Evolutionary conservation across 2,797 vertebrate species (phyloP).

Genomic region (Coreius guichenoti): DNA sequence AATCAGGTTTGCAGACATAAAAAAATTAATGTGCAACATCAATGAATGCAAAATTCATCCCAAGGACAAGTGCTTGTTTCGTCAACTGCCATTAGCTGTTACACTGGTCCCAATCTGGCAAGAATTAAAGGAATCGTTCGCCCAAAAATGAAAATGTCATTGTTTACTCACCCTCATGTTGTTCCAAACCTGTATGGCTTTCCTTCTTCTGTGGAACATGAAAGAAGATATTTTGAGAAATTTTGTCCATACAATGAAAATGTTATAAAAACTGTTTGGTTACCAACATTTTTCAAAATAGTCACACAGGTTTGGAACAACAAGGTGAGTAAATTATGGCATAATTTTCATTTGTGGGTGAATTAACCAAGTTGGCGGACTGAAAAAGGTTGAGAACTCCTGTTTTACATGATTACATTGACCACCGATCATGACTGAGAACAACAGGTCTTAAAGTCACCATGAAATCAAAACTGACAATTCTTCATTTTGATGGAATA

Average conservation of each 20-base stretch:
- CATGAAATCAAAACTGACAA: not conserved
- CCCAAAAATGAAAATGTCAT: not conserved
- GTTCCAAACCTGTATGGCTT: not conserved
- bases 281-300: not conserved
- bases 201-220: not conserved
- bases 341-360: not conserved
- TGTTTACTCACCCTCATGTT: not conserved
- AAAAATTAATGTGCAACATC: not conserved
- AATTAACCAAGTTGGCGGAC: not conserved
- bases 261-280: not conserved
- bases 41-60: not conserved
- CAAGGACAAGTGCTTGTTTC: not conserved
- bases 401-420: not conserved
- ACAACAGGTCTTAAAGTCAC: not conserved
- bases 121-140: not conserved
- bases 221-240: not conserved
- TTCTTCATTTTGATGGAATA: not conserved
- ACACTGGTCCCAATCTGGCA: not conserved
- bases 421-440: not conserved
- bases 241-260: not conserved
- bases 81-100: not conserved
- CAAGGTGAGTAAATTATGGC: not conserved
- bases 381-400: not conserved
- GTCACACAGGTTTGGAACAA: not conserved
- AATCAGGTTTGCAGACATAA: constrained; percentile 1